Conservation (phyloP, 2,888 invertebrate species). For the Hoplodrina ambigua region DNA sequence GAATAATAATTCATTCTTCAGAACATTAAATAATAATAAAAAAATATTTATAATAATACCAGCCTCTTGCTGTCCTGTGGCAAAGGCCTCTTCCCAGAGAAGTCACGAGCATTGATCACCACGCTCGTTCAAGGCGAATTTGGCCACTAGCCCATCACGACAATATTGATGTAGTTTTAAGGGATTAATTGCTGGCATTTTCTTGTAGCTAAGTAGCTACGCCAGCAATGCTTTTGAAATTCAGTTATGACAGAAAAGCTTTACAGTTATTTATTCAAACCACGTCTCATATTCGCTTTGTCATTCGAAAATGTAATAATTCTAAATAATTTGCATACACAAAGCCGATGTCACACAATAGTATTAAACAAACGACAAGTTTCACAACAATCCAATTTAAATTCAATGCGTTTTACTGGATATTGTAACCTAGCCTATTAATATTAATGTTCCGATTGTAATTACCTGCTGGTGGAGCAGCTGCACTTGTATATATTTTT, state of each 20-base stretch:
- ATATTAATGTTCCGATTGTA: conserved; percentile 33
- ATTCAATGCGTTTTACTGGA: conserved; percentile 25
- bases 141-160: no score
- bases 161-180: no score
- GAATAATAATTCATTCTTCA: no score
- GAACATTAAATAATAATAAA: no score
- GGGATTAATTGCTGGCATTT: no score
- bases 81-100: no score
- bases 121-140: no score
- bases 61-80: no score
- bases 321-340: conserved; percentile 31
- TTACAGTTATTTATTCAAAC: conserved; percentile 10
- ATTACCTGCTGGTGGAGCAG: conserved; percentile 13
- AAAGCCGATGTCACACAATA: conserved; percentile 24
- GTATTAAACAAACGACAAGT: conserved; percentile 12
- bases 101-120: no score
- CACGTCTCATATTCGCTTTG: conserved; percentile 16
- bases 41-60: no score
- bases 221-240: neutral
- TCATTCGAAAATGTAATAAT: conserved; percentile 29
- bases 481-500: neutral
- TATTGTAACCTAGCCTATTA: conserved; percentile 22
- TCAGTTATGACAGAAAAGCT: neutral
- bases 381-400: conserved; percentile 43
- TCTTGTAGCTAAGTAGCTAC: no score